These are phyloP conservation scores for Melanotaenia nigrans DNA, from an alignment of 2,797 vertebrate genomes.

Conservation along the genomic window DNA sequence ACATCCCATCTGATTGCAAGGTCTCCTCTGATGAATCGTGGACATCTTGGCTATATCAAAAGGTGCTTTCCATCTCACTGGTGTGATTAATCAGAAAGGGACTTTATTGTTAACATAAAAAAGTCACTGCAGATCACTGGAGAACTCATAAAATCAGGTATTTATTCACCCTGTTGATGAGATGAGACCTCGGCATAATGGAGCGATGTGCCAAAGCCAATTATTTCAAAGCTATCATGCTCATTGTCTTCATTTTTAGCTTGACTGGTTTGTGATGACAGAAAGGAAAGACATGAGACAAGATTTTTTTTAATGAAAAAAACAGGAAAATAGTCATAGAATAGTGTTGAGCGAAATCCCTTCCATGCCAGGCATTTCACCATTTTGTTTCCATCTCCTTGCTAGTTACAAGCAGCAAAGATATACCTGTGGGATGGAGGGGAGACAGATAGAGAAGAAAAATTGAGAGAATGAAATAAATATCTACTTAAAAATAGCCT, in stretches of 20 bases:
- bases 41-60: constrained; percentile 71
- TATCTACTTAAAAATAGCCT: constrained; percentile 87
- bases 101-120: constrained; percentile 58
- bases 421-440: constrained; percentile 64
- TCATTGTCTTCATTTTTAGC: not conserved
- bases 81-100: constrained; percentile 70
- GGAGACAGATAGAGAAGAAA: constrained; percentile 55
- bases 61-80: constrained; percentile 46
- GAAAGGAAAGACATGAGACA: not conserved
- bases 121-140: constrained; percentile 54
- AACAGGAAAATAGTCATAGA: constrained; percentile 47
- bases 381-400: constrained; percentile 64
- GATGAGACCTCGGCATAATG: constrained; percentile 44
- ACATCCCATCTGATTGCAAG: constrained; percentile 75
- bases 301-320: constrained; percentile 22
- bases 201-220: constrained; percentile 23
- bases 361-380: constrained; percentile 65
- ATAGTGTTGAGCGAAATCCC: constrained; percentile 70
- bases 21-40: constrained; percentile 71
- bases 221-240: constrained; percentile 26
- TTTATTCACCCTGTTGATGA: constrained; percentile 57
- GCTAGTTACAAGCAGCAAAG: constrained; percentile 66
- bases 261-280: constrained; percentile 3
- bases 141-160: constrained; percentile 46
- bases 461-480: constrained; percentile 81